Percentiles rank a stretch among this genome's conserved stretches.
Evolutionary conservation across 2,888 invertebrate genomes (phyloP).

Genomic region (Acleris literana): DNA sequence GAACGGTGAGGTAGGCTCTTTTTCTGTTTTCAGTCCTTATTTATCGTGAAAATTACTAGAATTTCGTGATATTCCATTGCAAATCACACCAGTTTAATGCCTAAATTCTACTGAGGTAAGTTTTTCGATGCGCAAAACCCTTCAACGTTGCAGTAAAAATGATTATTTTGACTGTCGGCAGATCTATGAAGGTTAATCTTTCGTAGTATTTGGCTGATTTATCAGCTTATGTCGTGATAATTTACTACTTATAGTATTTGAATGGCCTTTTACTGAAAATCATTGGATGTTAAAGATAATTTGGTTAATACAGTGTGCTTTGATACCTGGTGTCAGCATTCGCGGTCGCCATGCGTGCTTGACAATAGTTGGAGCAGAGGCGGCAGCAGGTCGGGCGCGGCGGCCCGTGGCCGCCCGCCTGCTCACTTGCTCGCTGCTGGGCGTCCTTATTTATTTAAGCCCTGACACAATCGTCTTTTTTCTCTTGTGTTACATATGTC

Average conservation of each 20-base stretch:
- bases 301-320: background rate
- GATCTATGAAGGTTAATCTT: slow-evolving; percentile 73
- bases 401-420: slow-evolving; percentile 10
- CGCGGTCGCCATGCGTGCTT: slow-evolving; percentile 74
- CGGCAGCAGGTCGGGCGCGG: slow-evolving; percentile 24
- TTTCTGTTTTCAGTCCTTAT: slow-evolving; percentile 81
- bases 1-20: slow-evolving; percentile 82
- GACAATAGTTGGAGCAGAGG: slow-evolving; percentile 51
- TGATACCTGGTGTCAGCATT: slow-evolving; percentile 16
- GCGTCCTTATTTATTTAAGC: slow-evolving; percentile 16
- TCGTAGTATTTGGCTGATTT: slow-evolving; percentile 46
- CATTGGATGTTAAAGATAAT: background rate
- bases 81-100: slow-evolving; percentile 75
- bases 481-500: slow-evolving; percentile 26
- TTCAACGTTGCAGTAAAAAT: slow-evolving; percentile 18
- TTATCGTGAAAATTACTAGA: slow-evolving; percentile 75
- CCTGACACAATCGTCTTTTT: slow-evolving; percentile 27
- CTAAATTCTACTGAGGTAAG: slow-evolving; percentile 79
- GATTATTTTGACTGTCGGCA: slow-evolving; percentile 71
- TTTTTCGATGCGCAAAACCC: slow-evolving; percentile 38
- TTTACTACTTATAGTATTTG: slow-evolving; percentile 1
- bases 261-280: background rate
- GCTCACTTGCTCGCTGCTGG: slow-evolving; percentile 4
- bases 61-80: slow-evolving; percentile 67
- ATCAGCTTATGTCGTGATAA: slow-evolving; percentile 29